Base-by-base conservation (phyloP, 2,797 vertebrate genomes). In the Hippopotamyrus pictus region DNA sequence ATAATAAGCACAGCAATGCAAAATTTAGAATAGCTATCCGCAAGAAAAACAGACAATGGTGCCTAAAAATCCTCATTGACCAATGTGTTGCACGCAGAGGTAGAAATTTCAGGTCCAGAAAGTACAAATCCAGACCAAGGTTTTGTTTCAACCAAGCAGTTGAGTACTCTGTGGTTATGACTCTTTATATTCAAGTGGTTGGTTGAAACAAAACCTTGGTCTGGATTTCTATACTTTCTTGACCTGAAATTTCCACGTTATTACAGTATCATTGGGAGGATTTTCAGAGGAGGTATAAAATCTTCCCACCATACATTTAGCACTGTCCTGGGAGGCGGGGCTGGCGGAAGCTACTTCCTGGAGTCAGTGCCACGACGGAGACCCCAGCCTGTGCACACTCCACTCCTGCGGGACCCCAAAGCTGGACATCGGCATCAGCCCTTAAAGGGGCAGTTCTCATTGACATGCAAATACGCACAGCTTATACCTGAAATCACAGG, bases 291-390 rank as follows among this genome's bases (percentile, higher is more conserved):
- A 25, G 59, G 59, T 62, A 62, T 62, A 11, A 62, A 25, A 25
- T 25, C 22, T 25, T 9, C 69, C 69, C 4, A 11, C 12, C 37
- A 17, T 76, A 41, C 37, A 41, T 19, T 76, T 4, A 76, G 25
- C 2, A 41, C 11, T 76, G 69, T 33, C 11, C 69, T 19, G 3
- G 69, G 69, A 76, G 33, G 69, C 9, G 0, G 25, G 1, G 4
- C 69, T 76, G 69, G 14, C 14, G 9, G 69, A 25, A 76, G 69
- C 69, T 76, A 12, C 69, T 41, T 29, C 69, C 25, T 76, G 7
- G 29, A 33, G 14, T 33, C 4, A 4, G 11, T 94, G 93, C 95
- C 95, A 96, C 95, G 95, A 95, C 94, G 91, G 93, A 92, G 93
- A 93, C 93, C 91, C 90, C 8, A 5, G 53, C 17, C 53, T n/a